These are phyloP conservation scores for Eonycteris spelaea DNA, from an alignment of 2,113 vertebrate species.

Conservation along the genomic window DNA sequence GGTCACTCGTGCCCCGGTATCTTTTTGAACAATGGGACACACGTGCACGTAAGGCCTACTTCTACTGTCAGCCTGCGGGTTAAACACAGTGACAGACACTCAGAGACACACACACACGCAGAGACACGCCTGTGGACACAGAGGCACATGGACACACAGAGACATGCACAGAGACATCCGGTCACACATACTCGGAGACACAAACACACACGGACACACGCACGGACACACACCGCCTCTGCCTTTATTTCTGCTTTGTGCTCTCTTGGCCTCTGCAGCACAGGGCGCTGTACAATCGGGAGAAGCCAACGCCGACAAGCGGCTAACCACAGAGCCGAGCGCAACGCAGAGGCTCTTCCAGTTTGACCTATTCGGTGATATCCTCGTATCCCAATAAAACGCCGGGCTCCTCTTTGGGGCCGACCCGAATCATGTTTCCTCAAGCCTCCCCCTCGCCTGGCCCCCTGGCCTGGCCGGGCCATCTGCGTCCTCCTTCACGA, in stretches of 20 bases:
- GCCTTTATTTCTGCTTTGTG: not conserved
- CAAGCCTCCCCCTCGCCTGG: not conserved
- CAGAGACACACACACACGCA: not conserved
- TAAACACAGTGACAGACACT: not conserved
- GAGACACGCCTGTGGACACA: not conserved
- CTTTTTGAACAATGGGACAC: not conserved
- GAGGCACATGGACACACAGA: no score
- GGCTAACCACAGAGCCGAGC: not conserved
- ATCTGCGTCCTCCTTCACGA: not conserved
- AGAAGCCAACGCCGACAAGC: not conserved
- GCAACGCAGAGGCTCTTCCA: not conserved
- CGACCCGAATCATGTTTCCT: rapidly evolving
- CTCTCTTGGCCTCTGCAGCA: not conserved
- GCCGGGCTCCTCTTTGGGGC: not conserved
- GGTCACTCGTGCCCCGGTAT: rapidly evolving
- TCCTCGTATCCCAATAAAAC: not conserved
- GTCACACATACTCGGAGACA: not conserved
- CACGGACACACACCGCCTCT: not conserved
- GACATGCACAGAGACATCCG: no score
- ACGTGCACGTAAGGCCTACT: rapidly evolving
- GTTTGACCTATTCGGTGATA: not conserved
- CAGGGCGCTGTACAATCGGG: not conserved
- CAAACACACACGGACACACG: not conserved
- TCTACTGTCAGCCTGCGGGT: not conserved
- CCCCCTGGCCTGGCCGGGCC: not conserved